Base-by-base conservation (phyloP, 2,113 vertebrate genomes). In the Dipodomys spectabilis region DNA sequence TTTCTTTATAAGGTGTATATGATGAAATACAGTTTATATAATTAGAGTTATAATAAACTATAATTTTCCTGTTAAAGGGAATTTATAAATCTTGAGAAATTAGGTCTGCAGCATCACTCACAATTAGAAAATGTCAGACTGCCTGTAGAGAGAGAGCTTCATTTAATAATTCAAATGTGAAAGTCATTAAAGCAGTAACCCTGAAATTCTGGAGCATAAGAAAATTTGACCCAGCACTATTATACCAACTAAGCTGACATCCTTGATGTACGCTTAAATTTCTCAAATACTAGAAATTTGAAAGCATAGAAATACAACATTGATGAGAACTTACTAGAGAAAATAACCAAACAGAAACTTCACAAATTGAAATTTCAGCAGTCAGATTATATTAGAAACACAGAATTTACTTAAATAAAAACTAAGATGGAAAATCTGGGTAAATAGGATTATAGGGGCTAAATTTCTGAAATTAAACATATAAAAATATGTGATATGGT, bases 391-490 rank as follows among this genome's bases (percentile, higher is more conserved):
- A 93, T 91, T 81, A 68, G 28, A 57, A 82, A 64, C 7, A 20
- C 8, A 44, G 39, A 22, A 79, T 77, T 79, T 77, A 72, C 32
- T 88, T 78, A 89, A 89, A 73, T 65, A 39, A 71, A 32, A 82
- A 3, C 8, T 44, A 49, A 45, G 23, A 23, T 71, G 0, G 4
- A 73, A 45, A 4, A 82, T 8, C 11, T 44, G 9, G 45, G 22
- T 57, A 23, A 86, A 69, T 28, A 82, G 6, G 9, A 79, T 78
- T 64, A 13, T 44, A 79, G 11, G 2, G 72, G 3, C 20, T 30
- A 89, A 65, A 69, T 69, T 2, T 90, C 49, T 75, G 7, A 82
- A 86, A 86, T 65, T 28, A 82, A 91, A n/a, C 45, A 73, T n/a
- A 35, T 60, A 78, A 62, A 39, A 85, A 35, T 73, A 86, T 4